Base-by-base conservation (phyloP, 2,797 vertebrate species). In the Danionella dracula region DNA sequence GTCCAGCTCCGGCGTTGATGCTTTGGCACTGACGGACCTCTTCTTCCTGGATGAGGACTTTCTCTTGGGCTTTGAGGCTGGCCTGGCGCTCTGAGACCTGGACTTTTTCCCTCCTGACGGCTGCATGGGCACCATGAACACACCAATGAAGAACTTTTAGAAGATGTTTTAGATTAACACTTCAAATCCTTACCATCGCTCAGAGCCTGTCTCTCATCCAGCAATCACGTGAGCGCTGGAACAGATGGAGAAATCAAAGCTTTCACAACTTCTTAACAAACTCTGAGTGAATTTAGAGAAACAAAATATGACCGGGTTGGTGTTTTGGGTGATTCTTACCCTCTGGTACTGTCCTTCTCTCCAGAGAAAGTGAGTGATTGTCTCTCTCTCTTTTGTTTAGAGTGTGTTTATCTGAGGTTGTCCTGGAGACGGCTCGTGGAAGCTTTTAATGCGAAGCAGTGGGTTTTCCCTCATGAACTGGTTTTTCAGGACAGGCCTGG, bases 101-200 rank as follows among this genome's bases (percentile, higher is more conserved):
- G 89, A 74, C 76, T 91, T 93, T 46, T 65, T 82, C 5, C 54
- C 48, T 80, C 88, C 86, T 54, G 29, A 66, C 51, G 84, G 83
- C 91, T 93, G 80, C 57, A 51, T n/a, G n/a, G n/a, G n/a, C n/a
- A n/a, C n/a, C n/a, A n/a, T n/a, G n/a, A n/a, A n/a, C n/a, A n/a
- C n/a, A n/a, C n/a, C n/a, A n/a, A n/a, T n/a, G n/a, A n/a, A n/a
- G n/a, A n/a, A n/a, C n/a, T n/a, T n/a, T n/a, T n/a, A n/a, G n/a
- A n/a, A n/a, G n/a, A n/a, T n/a, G n/a, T n/a, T n/a, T n/a, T n/a
- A n/a, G n/a, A n/a, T n/a, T n/a, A n/a, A n/a, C n/a, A n/a, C n/a
- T n/a, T n/a, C n/a, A n/a, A 27, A 3, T 27, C 6, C 23, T 27
- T 27, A 65, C 62, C 62, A 65, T 65, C 17, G 7, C 27, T 44